These are phyloP conservation scores for Catharus minimus DNA, from an alignment of 2,113 vertebrate species.

Conservation along the genomic window DNA sequence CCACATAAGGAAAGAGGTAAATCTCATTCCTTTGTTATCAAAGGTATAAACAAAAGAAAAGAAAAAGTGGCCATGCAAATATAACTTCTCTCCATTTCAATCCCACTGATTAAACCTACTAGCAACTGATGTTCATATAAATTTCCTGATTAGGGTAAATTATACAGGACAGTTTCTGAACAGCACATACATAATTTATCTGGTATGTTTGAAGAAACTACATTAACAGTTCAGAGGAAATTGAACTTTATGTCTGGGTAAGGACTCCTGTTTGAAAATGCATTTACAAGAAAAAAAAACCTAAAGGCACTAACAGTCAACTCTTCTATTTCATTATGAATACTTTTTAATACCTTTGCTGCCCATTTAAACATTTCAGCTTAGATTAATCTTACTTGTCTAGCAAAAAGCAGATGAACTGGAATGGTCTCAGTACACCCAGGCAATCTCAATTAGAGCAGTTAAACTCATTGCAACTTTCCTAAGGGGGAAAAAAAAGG, in stretches of 20 bases:
- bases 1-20: neutral
- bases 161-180: conserved; percentile 5
- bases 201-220: neutral
- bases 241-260: neutral
- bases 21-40: neutral
- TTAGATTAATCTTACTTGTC: neutral
- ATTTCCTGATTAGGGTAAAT: conserved; percentile 16
- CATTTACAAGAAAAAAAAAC: neutral
- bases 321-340: neutral
- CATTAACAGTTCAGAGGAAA: conserved; percentile 12
- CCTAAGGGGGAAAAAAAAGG: neutral
- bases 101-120: neutral
- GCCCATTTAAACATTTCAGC: neutral
- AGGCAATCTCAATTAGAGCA: neutral
- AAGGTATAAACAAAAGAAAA: neutral
- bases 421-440: neutral
- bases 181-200: conserved; percentile 41
- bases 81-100: neutral
- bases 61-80: neutral
- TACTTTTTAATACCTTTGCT: neutral
- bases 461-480: neutral
- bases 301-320: neutral
- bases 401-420: neutral
- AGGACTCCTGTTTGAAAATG: neutral
- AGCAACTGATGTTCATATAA: neutral